Percentiles rank a stretch among this genome's conserved stretches.
phyloP scores from a whole-genome alignment of 1,140 invertebrate species.

The Drosophila yakuba region DNA sequence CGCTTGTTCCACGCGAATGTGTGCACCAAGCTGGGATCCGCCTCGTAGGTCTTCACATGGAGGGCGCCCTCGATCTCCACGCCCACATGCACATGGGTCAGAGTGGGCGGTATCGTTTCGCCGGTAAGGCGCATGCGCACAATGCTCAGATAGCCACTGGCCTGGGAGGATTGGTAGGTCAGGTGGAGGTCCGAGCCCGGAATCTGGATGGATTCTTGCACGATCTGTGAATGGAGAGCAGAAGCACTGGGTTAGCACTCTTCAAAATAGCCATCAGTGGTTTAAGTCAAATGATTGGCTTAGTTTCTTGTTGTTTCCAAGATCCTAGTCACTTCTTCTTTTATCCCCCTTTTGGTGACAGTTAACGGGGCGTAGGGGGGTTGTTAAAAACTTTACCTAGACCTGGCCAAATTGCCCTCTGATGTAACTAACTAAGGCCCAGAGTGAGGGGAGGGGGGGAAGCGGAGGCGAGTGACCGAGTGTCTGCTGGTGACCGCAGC shows the following conservation, averaged over 20 bases:
- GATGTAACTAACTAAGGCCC: neutral
- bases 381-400: conserved; percentile 2
- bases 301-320: neutral
- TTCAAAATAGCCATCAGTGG: neutral
- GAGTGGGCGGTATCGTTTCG: conserved; percentile 90
- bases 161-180: conserved; percentile 96
- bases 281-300: neutral
- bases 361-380: neutral
- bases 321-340: conserved; percentile 8
- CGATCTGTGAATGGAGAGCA: conserved; percentile 88
- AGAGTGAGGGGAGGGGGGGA: no score
- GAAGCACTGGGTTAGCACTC: neutral
- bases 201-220: conserved; percentile 97
- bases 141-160: conserved; percentile 95
- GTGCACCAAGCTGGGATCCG: conserved; percentile 96
- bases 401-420: neutral
- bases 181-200: conserved; percentile 96
- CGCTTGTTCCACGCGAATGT: conserved; percentile 98
- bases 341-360: neutral
- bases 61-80: conserved; percentile 96
- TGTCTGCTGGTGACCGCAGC: conserved; percentile 49
- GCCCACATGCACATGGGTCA: conserved; percentile 94
- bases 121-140: conserved; percentile 96
- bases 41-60: conserved; percentile 96
- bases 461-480: neutral